Evolutionary conservation across 2,888 invertebrate genomes (phyloP).

Genomic region (Nineta flava): DNA sequence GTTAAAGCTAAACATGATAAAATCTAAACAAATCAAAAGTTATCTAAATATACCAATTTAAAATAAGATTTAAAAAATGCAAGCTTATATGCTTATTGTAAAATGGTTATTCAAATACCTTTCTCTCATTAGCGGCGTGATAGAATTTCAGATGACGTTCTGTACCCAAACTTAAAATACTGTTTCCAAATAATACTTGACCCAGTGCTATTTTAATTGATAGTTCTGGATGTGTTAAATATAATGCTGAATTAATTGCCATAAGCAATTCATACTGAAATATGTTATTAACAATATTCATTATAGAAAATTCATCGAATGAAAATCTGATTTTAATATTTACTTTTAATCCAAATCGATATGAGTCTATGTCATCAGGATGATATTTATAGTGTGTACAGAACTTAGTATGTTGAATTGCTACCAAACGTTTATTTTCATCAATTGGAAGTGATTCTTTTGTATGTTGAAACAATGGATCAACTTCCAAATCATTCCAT

Average conservation of each 20-base stretch:
- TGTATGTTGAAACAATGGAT: slow-evolving; percentile 59
- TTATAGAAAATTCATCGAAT: not conserved
- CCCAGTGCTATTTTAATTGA: slow-evolving; percentile 67
- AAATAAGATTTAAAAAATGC: not conserved
- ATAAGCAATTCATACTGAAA: slow-evolving; percentile 53
- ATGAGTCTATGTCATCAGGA: slow-evolving; percentile 39
- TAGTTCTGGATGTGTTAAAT: slow-evolving; percentile 50
- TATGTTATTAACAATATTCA: slow-evolving; percentile 2
- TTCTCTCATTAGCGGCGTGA: slow-evolving; percentile 52
- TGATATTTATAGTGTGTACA: slow-evolving; percentile 45
- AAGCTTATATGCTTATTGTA: not conserved
- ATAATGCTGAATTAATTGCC: slow-evolving; percentile 60
- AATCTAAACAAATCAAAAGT: slow-evolving; percentile 29
- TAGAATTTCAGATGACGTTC: slow-evolving; percentile 55
- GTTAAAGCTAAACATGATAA: slow-evolving; percentile 79
- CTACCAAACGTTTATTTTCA: slow-evolving; percentile 55
- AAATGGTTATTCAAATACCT: slow-evolving; percentile 30
- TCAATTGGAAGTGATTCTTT: slow-evolving; percentile 45
- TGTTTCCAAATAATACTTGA: slow-evolving; percentile 57
- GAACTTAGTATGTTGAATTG: slow-evolving; percentile 49
- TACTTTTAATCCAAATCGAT: slow-evolving; percentile 47
- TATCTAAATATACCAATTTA: not conserved
- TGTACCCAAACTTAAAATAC: slow-evolving; percentile 56
- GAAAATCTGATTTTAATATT: slow-evolving; percentile 12
- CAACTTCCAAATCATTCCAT: slow-evolving; percentile 61